phyloP scores from a whole-genome alignment of 2,797 vertebrate species.

The Sebastolobus altivelis region DNA sequence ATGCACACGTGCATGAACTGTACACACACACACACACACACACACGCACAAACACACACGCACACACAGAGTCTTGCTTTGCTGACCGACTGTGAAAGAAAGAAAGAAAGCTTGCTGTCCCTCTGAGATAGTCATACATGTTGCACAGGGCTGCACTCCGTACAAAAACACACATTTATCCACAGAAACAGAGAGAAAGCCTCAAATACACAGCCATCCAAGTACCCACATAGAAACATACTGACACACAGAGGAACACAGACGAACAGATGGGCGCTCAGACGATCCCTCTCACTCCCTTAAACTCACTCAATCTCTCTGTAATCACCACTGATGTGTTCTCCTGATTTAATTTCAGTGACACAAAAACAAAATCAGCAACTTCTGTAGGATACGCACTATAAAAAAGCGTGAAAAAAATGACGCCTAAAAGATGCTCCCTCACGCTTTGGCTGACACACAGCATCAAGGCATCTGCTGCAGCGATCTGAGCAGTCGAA shows the following conservation, averaged over 20 bases:
- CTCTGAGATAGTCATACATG: slow-evolving; percentile 72
- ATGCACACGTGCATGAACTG: slow-evolving; percentile 13
- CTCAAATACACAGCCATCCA: slow-evolving; percentile 15
- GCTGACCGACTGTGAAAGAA: slow-evolving; percentile 60
- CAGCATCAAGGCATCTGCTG: slow-evolving; percentile 36
- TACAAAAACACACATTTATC: slow-evolving; percentile 36
- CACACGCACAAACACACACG: not conserved
- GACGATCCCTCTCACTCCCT: slow-evolving; percentile 5
- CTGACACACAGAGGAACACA: slow-evolving; percentile 8
- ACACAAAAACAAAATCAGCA: slow-evolving; percentile 37
- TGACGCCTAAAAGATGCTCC: slow-evolving; percentile 31
- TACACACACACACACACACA: not conserved
- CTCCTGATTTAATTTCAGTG: slow-evolving; percentile 40
- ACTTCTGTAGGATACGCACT: slow-evolving; percentile 2
- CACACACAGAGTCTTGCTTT: slow-evolving; percentile 37
- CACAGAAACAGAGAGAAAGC: slow-evolving; percentile 33
- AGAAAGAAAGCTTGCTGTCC: slow-evolving; percentile 62
- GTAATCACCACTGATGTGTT: slow-evolving; percentile 39
- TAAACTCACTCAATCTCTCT: slow-evolving; percentile 24
- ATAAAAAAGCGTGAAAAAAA: not conserved
- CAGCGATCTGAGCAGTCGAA: slow-evolving; percentile 22
- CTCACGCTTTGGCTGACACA: slow-evolving; percentile 25
- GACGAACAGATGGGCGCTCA: slow-evolving; percentile 41
- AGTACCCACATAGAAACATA: slow-evolving; percentile 17
- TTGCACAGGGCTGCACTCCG: slow-evolving; percentile 59